A percentile compares a stretch with the other conserved stretches of the same genome.
phyloP scores from a whole-genome alignment of 92 coral and sea anemone species.

The Epizoanthus illoricatus region DNA sequence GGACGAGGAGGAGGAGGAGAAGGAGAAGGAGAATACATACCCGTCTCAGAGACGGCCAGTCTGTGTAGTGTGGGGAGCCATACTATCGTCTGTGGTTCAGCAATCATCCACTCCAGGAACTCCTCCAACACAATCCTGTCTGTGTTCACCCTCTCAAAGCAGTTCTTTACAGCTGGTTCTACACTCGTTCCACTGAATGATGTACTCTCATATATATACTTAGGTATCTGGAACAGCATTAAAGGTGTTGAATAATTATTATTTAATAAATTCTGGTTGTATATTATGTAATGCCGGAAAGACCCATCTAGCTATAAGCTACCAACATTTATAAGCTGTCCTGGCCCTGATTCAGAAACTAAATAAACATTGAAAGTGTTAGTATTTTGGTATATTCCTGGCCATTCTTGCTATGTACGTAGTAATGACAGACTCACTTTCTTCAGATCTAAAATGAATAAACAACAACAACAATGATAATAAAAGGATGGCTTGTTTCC shows the following conservation, averaged over 20 bases:
- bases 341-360: too few species aligned
- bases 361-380: too few species aligned
- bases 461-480: too few species aligned
- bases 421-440: too few species aligned
- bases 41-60: conserved; percentile 93
- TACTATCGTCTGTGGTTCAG: conserved; percentile 97
- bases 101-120: conserved; percentile 96
- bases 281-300: too few species aligned
- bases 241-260: not conserved
- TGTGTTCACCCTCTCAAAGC: conserved; percentile 89
- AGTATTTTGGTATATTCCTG: too few species aligned
- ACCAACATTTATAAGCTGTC: too few species aligned
- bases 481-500: too few species aligned
- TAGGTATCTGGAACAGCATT: conserved; percentile 70
- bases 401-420: not conserved
- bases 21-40: conserved; percentile 3
- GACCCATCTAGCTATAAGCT: too few species aligned
- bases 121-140: conserved; percentile 75
- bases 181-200: conserved; percentile 92
- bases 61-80: conserved; percentile 98
- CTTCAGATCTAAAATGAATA: too few species aligned
- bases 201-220: conserved; percentile 79
- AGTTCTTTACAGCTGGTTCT: conserved; percentile 92
- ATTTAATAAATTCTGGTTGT: too few species aligned
- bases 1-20: too few species aligned